Percentiles rank a stretch among this genome's conserved stretches.
phyloP scores from a whole-genome alignment of 2,113 vertebrate species.

The Desmodus rotundus region DNA sequence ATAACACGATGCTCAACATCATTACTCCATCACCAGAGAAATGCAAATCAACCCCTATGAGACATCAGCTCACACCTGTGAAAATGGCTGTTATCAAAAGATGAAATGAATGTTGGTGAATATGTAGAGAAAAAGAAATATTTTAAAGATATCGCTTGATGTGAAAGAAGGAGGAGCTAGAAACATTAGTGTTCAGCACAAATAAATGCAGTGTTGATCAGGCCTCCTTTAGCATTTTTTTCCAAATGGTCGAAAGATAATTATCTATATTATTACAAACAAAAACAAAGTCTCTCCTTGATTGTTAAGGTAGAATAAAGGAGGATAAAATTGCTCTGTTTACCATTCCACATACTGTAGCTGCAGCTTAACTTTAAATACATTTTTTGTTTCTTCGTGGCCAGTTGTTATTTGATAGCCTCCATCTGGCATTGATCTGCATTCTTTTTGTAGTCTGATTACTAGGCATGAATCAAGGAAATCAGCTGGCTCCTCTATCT shows the following conservation, averaged over 20 bases:
- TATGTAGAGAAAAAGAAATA: neutral
- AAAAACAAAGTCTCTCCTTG: neutral
- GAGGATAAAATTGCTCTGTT: neutral
- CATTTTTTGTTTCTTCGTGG: neutral
- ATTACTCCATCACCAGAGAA: neutral
- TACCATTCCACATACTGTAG: neutral
- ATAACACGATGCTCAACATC: neutral
- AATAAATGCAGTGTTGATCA: neutral
- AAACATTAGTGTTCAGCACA: neutral
- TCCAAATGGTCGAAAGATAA: neutral
- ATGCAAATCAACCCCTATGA: neutral
- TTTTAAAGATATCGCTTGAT: neutral
- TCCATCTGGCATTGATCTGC: conserved; percentile 22
- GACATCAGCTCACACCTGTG: neutral
- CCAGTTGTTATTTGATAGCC: conserved; percentile 14
- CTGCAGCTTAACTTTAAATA: conserved; percentile 12
- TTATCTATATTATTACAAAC: neutral
- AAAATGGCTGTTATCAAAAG: neutral
- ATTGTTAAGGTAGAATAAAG: neutral
- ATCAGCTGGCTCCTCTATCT: neutral
- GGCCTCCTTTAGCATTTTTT: neutral
- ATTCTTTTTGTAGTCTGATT: conserved; percentile 48
- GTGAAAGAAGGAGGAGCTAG: neutral
- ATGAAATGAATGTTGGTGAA: neutral
- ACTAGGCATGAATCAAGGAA: neutral